Evolutionary conservation across 2,113 vertebrate genomes (phyloP), one percentile per base, ranked within the genome.

Genomic region (Zosterops hypoxanthus): DNA sequence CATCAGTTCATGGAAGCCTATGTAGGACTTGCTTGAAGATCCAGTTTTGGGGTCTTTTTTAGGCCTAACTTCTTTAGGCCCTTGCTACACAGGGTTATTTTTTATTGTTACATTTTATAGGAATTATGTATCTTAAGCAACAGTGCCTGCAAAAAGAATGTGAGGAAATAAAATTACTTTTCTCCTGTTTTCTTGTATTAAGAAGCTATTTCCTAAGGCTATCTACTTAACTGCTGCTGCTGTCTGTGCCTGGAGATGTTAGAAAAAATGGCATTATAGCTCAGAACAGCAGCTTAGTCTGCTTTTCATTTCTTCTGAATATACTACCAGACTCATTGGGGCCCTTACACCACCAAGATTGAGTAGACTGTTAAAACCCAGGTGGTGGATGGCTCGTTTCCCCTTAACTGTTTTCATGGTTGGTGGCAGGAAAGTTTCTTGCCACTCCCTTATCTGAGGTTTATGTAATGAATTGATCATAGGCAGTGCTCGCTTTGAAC

Each of bases 361-460:
- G 68, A 81, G 42, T 18, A 77, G 42, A 66, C 47, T 77, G 10
- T 92, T 81, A 70, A 92, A 90, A 44, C 17, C 28, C 22, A 7
- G 44, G 60, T 11, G 44, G 71, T 41, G 47, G 34, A 64, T 90
- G 60, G 9, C 68, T 82, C 88, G 65, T 81, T 92, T 93, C 31
- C 68, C 47, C 39, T 78, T 41, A 80, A 93, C 39, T 90, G 34
- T 64, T 94, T 94, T 92, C 88, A 19, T 83, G 47, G 64, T 81
- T 97, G 86, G 95, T 96, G 88, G 88, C 95, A 88, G 72, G 86
- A 90, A 93, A 73, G 60, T 92, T 97, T 92, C 76, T 93, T 90
- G 76, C 88, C 82, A 52, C 88, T 95, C 96, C 88, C 82, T 92
- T 93, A 92, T 83, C 60, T 97, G 88, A 96, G 60, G 68, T 86